Evolutionary conservation across 2,888 invertebrate genomes (phyloP).

Genomic region (Orthosia gothica): DNA sequence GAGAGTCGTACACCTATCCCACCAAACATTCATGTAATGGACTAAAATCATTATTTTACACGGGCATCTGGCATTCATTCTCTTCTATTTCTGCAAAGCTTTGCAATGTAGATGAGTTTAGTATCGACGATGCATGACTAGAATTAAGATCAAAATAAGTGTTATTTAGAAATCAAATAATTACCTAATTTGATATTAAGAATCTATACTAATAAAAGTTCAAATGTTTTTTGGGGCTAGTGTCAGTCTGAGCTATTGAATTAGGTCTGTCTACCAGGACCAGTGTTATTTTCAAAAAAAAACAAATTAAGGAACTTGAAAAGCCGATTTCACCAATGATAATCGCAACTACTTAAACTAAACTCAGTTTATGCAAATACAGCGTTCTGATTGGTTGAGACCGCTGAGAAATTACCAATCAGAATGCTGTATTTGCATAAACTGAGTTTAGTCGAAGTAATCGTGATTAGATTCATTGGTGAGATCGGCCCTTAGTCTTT

Average conservation of each 20-base stretch:
- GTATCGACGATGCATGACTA: constrained; percentile 56
- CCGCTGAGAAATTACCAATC: too few relatives aligned
- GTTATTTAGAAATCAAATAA: constrained; percentile 10
- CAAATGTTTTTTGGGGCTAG: too few relatives aligned
- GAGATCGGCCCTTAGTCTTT: background rate
- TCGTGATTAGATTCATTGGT: too few relatives aligned
- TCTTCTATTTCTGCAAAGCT: constrained; percentile 76
- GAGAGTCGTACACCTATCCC: constrained; percentile 70
- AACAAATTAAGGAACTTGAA: background rate
- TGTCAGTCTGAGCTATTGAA: background rate
- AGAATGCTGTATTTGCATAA: too few relatives aligned
- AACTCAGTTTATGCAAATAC: too few relatives aligned
- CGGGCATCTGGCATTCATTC: constrained; percentile 70
- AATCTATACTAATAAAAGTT: background rate
- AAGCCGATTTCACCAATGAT: too few relatives aligned
- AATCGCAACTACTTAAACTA: too few relatives aligned
- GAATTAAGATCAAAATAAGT: constrained; percentile 18
- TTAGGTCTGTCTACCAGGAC: background rate
- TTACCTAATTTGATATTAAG: background rate
- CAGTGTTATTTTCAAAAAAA: background rate
- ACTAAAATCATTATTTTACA: constrained; percentile 75
- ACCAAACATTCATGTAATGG: constrained; percentile 75
- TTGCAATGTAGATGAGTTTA: constrained; percentile 72
- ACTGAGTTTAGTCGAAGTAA: too few relatives aligned
- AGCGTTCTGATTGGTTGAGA: too few relatives aligned